phyloP scores from a whole-genome alignment of 2,113 vertebrate species.

The Helogale parvula region DNA sequence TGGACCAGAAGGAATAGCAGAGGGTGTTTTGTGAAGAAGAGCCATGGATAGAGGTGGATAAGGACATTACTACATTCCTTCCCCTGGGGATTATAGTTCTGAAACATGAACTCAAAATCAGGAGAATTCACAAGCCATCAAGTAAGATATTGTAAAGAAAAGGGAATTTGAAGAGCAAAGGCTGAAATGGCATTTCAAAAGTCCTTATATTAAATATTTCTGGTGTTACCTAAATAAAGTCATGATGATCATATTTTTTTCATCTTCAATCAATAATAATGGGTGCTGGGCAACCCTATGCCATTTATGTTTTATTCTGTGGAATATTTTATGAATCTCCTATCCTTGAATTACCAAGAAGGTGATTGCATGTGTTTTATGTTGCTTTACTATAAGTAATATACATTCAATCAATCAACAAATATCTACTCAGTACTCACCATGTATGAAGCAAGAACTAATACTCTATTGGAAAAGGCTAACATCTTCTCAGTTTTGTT shows the following conservation, averaged over 20 bases:
- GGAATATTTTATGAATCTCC: background rate
- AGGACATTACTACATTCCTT: background rate
- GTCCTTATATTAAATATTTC: background rate
- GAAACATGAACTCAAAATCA: background rate
- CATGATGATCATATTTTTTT: background rate
- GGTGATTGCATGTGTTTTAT: background rate
- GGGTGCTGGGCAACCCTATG: background rate
- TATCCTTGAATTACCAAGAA: background rate
- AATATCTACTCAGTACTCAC: background rate
- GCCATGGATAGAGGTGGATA: background rate
- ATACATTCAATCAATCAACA: background rate
- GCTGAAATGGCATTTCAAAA: accelerated
- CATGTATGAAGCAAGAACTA: background rate
- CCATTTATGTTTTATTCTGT: background rate
- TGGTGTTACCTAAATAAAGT: background rate
- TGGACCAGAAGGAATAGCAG: background rate
- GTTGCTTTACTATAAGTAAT: background rate
- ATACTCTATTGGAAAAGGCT: background rate
- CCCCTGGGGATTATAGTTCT: too few relatives aligned
- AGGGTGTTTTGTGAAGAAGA: background rate
- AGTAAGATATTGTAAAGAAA: background rate
- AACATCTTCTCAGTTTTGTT: background rate
- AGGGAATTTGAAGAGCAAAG: background rate
- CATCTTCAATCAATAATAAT: background rate
- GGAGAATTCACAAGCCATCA: background rate